Base-by-base conservation (phyloP, 2,113 vertebrate genomes). In the Phrynosoma platyrhinos region DNA sequence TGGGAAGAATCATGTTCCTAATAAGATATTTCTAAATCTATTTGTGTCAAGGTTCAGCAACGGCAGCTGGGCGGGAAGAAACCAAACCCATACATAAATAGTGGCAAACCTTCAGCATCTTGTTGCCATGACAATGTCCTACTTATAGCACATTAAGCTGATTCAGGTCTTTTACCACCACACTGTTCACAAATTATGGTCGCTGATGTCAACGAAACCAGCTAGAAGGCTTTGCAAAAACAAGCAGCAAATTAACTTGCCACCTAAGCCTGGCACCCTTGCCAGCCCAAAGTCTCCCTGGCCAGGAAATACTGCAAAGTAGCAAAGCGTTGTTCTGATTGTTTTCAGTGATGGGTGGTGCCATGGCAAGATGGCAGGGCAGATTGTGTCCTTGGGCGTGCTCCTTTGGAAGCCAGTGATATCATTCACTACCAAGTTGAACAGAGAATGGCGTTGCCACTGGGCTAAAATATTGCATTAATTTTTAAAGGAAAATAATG, bases 101-200 rank as follows among this genome's bases (percentile, higher is more conserved):
- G 95, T 93, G 94, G 96, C 95, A 96, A 96, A 95, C 96, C 96
- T 95, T 96, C 96, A 84, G 94, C 96, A 97, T 97, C 96, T 94
- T 94, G 97, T 98, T 97, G 94, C 96, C 94, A 97, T 97, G 95
- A 95, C 93, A 96, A 97, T 88, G 96, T 94, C 97, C 97, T 97
- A 97, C 96, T 97, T 97, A 96, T 97, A 96, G 96, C 93, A 96
- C 96, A 97, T 97, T 96, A 97, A 97, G 96, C 96, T 97, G 97
- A 97, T 97, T 97, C 96, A 97, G 96, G 96, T 96, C 96, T 97
- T 97, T 96, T 96, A 95, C 94, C 96, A 95, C 96, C 96, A 96
- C 95, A 90, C 96, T 95, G 96, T 97, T 97, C 96, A 97, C 97
- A 98, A 97, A 97, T 97, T 96, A 95, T 95, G 93, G 95, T 95